A percentile compares a stretch with the other conserved stretches of the same genome.
Evolutionary conservation across 2,797 vertebrate genomes (phyloP).

Genomic region (Trichosurus vulpecula): DNA sequence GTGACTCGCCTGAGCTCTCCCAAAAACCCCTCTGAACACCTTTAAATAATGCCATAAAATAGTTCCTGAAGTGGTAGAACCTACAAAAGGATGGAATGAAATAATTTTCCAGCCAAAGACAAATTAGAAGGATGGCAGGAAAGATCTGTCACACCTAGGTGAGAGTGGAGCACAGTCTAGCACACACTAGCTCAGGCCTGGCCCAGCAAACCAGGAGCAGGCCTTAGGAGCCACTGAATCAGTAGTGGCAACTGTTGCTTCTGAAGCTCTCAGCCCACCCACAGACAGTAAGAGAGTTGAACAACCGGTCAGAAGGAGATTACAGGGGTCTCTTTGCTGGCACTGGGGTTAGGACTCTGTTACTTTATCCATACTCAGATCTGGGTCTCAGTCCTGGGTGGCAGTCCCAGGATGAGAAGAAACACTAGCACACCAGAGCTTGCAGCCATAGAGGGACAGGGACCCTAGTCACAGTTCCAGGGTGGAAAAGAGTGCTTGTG

Average conservation of each 20-base stretch:
- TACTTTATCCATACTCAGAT: background rate
- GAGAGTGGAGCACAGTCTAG: background rate
- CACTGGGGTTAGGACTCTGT: background rate
- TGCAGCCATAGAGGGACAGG: background rate
- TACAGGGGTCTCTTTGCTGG: background rate
- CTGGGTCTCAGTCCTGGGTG: background rate
- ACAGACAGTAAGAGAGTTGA: background rate
- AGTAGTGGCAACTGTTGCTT: background rate
- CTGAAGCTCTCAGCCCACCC: background rate
- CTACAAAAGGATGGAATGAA: background rate
- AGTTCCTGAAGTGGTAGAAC: background rate
- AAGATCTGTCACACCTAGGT: background rate
- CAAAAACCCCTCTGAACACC: background rate
- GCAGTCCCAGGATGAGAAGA: background rate
- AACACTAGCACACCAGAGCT: background rate
- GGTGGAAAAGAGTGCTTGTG: background rate
- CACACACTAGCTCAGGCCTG: background rate
- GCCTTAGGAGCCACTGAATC: background rate
- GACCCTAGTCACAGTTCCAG: background rate
- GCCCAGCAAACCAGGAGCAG: background rate
- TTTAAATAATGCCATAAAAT: background rate
- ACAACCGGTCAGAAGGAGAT: background rate
- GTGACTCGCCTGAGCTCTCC: background rate
- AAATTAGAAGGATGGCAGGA: background rate
- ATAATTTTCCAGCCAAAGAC: background rate